Evolutionary conservation across 1,140 invertebrate species (phyloP), one percentile per base, ranked within the genome.

Genomic region (Frieseomelitta varia): DNA sequence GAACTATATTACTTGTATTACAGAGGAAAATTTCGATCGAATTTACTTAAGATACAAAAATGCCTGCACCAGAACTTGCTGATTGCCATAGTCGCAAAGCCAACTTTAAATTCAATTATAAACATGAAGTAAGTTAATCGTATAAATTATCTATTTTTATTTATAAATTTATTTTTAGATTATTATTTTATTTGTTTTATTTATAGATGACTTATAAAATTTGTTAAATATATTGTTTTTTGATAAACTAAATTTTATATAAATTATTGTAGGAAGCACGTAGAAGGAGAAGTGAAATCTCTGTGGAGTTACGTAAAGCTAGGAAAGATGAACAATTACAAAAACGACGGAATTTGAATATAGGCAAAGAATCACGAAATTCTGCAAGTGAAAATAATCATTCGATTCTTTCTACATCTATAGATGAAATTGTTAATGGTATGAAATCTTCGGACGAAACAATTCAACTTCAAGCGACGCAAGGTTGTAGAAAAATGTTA

Each of bases 271-370:
- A 98, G 97, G 98, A 98, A 89, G 96, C 99, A 93, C 96, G 99
- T 80, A 96, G 98, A 87, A 96, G 98, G 83, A 96, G 99, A 84
- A 97, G 96, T 90, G 98, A 99, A 93, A 96, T 98, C 34, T 98
- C 97, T 15, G 96, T 99, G 19, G 98, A 99, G 89, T 95, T 99
- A 14, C 95, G 99, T 24, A 99, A 99, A 95, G 97, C 97, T 12
- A 97, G 98, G 68, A 98, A 99, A 92, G 99, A 99, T 95, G 99
- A 99, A 91, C 98, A 99, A 91, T 95, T 99, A n/a, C 95, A 97
- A 2, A 99, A 99, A 95, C 95, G 98, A 69, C 96, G 99, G 78
- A 99, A 99, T 91, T 97, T 99, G 53, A 95, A 95, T 75, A 93
- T 96, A 11, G 94, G 94, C 61, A 95, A 96, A 55, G 85, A 91